phyloP scores from a whole-genome alignment of 2,888 invertebrate genomes.

The Leptopilina myrica region DNA sequence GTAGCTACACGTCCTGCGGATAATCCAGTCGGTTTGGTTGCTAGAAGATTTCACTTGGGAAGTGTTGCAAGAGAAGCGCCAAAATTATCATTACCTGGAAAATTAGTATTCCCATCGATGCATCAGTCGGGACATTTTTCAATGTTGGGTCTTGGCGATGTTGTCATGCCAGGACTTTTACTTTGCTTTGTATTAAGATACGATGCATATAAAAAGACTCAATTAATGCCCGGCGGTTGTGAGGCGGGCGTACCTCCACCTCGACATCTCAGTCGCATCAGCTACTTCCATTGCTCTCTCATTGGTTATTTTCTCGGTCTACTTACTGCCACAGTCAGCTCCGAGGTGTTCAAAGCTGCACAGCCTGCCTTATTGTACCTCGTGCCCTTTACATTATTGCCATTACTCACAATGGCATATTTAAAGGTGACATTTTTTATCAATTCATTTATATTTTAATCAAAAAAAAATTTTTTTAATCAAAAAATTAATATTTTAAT shows the following conservation, averaged over 20 bases:
- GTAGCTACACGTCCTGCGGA: slow-evolving; percentile 91
- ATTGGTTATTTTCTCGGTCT: slow-evolving; percentile 98
- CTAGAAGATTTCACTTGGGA: slow-evolving; percentile 93
- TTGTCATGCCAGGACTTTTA: slow-evolving; percentile 96
- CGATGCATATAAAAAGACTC: slow-evolving; percentile 97
- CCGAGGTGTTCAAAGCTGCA: slow-evolving; percentile 98
- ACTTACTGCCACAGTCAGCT: slow-evolving; percentile 97
- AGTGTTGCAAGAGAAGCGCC: slow-evolving; percentile 95
- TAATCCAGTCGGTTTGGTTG: slow-evolving; percentile 95
- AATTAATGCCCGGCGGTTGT: slow-evolving; percentile 80
- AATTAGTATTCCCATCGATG: slow-evolving; percentile 97
- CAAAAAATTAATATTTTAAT: too few species aligned
- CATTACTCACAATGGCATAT: slow-evolving; percentile 98
- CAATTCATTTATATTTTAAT: slow-evolving; percentile 12
- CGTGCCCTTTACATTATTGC: slow-evolving; percentile 97
- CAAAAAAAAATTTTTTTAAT: not conserved
- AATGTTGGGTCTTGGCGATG: slow-evolving; percentile 92
- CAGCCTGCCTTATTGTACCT: slow-evolving; percentile 98
- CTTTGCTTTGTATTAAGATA: slow-evolving; percentile 97
- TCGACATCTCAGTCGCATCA: slow-evolving; percentile 80
- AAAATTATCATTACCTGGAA: slow-evolving; percentile 96
- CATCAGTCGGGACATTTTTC: slow-evolving; percentile 98
- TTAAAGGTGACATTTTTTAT: slow-evolving; percentile 84
- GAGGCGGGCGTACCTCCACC: slow-evolving; percentile 82
- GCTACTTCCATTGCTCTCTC: slow-evolving; percentile 99